phyloP scores from a whole-genome alignment of 2,113 vertebrate genomes.

The Loxodonta africana region DNA sequence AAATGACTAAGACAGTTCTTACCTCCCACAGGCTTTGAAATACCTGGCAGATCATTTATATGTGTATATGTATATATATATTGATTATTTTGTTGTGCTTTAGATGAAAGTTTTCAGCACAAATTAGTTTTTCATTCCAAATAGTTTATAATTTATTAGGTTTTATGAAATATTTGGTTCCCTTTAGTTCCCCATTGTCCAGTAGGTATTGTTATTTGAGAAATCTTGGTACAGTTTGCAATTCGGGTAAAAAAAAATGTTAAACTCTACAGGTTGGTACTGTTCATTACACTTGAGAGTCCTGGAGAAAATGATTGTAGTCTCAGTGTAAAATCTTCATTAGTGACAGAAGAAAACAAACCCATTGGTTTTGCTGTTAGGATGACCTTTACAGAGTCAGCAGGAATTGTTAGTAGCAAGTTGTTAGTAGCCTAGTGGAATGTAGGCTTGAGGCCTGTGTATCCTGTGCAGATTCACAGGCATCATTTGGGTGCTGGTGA shows the following conservation, averaged over 20 bases:
- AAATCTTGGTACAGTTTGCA: neutral
- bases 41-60: neutral
- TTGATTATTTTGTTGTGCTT: no score
- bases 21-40: neutral
- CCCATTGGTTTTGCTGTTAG: neutral
- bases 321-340: neutral
- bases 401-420: neutral
- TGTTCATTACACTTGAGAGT: neutral
- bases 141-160: neutral
- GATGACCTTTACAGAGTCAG: neutral
- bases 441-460: neutral
- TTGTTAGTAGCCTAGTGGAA: neutral
- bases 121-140: no score
- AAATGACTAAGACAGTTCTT: neutral
- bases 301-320: neutral
- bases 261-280: neutral
- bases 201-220: slow-evolving; percentile 15
- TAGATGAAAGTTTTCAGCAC: no score
- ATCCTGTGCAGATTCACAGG: neutral
- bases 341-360: neutral
- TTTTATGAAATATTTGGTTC: neutral
- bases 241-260: neutral
- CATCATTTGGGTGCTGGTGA: neutral
- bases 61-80: no score
- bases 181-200: neutral